Base-by-base conservation (phyloP, 92 coral and sea anemone genomes). In the Phenganax subtilis region DNA sequence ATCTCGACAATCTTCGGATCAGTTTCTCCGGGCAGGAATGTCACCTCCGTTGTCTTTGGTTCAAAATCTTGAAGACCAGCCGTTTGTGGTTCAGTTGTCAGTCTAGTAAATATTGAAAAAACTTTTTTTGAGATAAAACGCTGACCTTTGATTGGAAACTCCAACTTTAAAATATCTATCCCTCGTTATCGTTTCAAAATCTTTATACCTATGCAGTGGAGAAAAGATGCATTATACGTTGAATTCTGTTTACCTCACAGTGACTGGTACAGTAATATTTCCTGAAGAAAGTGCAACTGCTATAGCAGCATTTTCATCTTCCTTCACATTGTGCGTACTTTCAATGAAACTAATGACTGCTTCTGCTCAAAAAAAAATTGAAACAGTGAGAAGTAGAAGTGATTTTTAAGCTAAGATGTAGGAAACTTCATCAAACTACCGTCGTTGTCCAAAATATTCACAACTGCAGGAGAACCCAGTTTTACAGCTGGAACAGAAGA, bases 371-470 rank as follows among this genome's bases (percentile, higher is more conserved):
- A 8, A 61, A 8, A 61, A 61, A 61, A 12, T 15, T 61, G 8
- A 61, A 61, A 7, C 27, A 61, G 25, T 61, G 67, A 14, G 14
- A 37, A 37, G 2, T 37, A 37, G 47, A 37, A 37, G 47, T 61
- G 28, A 61, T 61, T 8, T 68, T 11, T 66, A 37, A 66, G 9
- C 31, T 66, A 9, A 11, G 31, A 17, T 10, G 3, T 30, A 10
- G 12, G 6, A 27, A 30, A 9, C 31, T 37, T 9, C 31, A 25
- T 17, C 73, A 68, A 9, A 17, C 29, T 68, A 68, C 73, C 73
- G 73, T 68, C 73, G 54, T 68, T 68, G 47, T 68, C 73, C 10
- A 68, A 10, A 68, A 68, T 68, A 15, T 68, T 68, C 47, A 68
- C 73, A 30, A 10, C 73, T 68, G 73, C 31, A 10, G 52, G 16